Evolutionary conservation across 2,113 vertebrate genomes (phyloP).

Genomic region (Halcyon malimbica): DNA sequence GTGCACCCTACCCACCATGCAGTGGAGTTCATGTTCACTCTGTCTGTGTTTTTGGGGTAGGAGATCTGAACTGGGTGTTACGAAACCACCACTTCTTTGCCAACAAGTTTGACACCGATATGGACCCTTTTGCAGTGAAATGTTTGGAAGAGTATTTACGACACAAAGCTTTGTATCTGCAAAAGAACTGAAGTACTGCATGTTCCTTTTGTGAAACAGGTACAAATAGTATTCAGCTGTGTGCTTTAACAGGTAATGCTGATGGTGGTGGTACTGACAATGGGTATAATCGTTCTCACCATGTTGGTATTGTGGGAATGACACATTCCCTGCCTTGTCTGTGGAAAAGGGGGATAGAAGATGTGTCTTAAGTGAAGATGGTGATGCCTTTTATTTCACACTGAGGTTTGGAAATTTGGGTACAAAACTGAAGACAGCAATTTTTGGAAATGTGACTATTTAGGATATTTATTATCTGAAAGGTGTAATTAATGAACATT

Average conservation of each 20-base stretch:
- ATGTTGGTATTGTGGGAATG: neutral
- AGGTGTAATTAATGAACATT: neutral
- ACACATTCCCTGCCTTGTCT: neutral
- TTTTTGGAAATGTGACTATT: neutral
- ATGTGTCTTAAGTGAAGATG: neutral
- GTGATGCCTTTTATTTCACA: neutral
- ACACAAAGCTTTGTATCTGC: slow-evolving; percentile 74
- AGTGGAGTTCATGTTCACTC: slow-evolving; percentile 79
- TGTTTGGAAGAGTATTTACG: slow-evolving; percentile 89
- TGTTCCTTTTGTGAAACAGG: neutral
- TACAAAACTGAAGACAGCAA: neutral
- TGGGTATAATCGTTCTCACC: neutral
- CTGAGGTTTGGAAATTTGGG: neutral
- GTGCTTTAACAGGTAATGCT: neutral
- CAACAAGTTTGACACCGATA: slow-evolving; percentile 88
- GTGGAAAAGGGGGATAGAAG: neutral
- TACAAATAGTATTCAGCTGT: accelerated
- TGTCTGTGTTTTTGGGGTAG: slow-evolving; percentile 86
- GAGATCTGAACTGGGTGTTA: slow-evolving; percentile 86
- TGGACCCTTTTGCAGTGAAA: slow-evolving; percentile 81
- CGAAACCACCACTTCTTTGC: slow-evolving; percentile 88
- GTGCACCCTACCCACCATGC: slow-evolving; percentile 84
- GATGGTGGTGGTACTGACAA: neutral
- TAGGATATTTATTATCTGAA: slow-evolving; percentile 28
- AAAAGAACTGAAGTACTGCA: slow-evolving; percentile 41